These are phyloP conservation scores for Indicator indicator DNA, from an alignment of 2,113 vertebrate genomes.

Conservation along the genomic window DNA sequence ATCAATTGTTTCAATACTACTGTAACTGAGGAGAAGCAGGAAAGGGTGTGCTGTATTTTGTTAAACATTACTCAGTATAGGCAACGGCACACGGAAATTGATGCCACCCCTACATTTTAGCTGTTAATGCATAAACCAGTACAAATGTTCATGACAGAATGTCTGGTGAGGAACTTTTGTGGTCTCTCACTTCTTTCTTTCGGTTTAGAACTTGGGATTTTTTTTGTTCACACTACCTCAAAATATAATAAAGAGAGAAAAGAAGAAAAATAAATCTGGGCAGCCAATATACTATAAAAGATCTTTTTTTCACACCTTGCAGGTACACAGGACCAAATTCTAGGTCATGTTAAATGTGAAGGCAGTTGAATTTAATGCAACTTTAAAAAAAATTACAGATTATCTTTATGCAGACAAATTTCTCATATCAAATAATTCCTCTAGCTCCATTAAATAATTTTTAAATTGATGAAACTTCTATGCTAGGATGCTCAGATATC, in stretches of 20 bases:
- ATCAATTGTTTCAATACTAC: not conserved
- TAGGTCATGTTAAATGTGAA: not conserved
- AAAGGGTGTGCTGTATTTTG: not conserved
- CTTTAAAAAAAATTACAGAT: too few species aligned
- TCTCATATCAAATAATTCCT: not conserved
- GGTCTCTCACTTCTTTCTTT: constrained; percentile 21
- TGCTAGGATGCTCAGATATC: not conserved
- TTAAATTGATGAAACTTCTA: not conserved
- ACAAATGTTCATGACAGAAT: not conserved
- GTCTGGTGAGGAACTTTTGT: not conserved
- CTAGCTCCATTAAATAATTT: not conserved
- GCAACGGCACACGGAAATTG: not conserved
- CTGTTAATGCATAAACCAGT: constrained; percentile 27
- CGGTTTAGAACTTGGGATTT: not conserved
- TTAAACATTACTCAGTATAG: not conserved
- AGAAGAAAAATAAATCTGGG: not conserved
- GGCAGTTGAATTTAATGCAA: too few species aligned
- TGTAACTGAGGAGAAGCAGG: not conserved
- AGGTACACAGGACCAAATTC: not conserved
- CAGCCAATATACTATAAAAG: not conserved
- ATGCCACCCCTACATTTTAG: not conserved
- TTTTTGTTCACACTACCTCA: not conserved
- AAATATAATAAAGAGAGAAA: not conserved
- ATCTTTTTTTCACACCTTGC: not conserved
- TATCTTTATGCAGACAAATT: too few species aligned